Base-by-base conservation (phyloP, 2,113 vertebrate genomes). In the Scolopax mira region DNA sequence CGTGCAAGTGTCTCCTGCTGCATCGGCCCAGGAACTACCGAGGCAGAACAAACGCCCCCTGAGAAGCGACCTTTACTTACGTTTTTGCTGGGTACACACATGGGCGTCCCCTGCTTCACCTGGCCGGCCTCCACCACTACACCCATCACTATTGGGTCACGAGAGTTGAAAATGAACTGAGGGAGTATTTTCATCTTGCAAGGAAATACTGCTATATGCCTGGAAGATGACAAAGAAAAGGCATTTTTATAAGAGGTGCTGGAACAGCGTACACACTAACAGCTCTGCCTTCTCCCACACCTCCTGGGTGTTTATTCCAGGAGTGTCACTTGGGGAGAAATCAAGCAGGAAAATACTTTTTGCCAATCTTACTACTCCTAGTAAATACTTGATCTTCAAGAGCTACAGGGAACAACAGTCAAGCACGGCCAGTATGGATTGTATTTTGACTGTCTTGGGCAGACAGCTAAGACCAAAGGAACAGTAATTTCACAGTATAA, bases 131-230 rank as follows among this genome's bases (percentile, higher is more conserved):
- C 99, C 74, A 99, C 97, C 5, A 92, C 89, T 2, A 99, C 99
- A 0, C 99, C 99, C 98, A 99, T 99, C 93, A 99, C 99, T 80
- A 99, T 99, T 41, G 99, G 99, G 87, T 99, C 99, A 94, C 99
- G 98, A 94, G 99, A 99, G 98, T 99, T 99, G 89, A 99, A 99
- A 98, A 99, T 99, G 95, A 99, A 99, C 97, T 99, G 99, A 77
- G 99, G 99, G 33, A 99, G 98, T 83, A 99, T 98, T 62, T 98
- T 98, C 74, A 99, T 97, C 97, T 99, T 99, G 96, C 98, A 99
- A 6, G 99, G 99, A 85, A 99, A 99, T 86, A 99, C 99, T 6
- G 99, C 99, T 85, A 99, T 97, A 23, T 99, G 98, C 95, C 99
- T 99, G 96, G 33, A 93, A 93, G 51, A 5, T 15, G 39, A 86